Conservation (phyloP, 2,797 vertebrate genomes). For the Enteromius trimaculatus region DNA sequence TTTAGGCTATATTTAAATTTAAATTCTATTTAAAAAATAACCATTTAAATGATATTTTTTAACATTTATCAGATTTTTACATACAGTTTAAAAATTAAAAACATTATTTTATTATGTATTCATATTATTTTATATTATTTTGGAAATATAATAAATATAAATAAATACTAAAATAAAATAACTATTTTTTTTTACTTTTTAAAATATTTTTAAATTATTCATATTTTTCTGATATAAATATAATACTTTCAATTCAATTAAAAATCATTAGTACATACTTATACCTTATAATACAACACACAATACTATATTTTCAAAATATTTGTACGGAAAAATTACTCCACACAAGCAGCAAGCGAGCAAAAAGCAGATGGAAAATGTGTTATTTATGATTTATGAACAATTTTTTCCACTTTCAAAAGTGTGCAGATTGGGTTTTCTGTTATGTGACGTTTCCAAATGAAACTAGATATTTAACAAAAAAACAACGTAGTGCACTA, state of each 20-base stretch:
- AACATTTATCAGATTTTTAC: too few species aligned
- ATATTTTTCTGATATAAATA: background rate
- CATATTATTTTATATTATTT: background rate
- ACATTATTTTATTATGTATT: background rate
- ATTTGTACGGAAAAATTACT: background rate
- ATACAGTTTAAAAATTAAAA: background rate
- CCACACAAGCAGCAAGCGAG: too few species aligned
- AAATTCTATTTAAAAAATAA: too few species aligned
- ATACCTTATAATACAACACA: background rate
- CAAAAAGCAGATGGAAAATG: background rate
- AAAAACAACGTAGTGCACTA: background rate
- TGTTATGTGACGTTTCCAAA: background rate
- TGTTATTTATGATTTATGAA: background rate
- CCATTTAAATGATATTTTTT: too few species aligned
- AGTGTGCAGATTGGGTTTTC: background rate
- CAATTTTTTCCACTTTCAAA: background rate
- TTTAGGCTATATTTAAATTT: too few species aligned
- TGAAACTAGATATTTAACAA: background rate
- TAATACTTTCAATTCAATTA: background rate
- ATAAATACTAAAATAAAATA: background rate
- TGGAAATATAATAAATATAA: background rate
- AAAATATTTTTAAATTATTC: background rate
- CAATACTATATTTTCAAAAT: background rate
- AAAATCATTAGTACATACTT: background rate
- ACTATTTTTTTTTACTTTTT: background rate